Base-by-base conservation (phyloP, 2,797 vertebrate species). In the Sphaeramia orbicularis region DNA sequence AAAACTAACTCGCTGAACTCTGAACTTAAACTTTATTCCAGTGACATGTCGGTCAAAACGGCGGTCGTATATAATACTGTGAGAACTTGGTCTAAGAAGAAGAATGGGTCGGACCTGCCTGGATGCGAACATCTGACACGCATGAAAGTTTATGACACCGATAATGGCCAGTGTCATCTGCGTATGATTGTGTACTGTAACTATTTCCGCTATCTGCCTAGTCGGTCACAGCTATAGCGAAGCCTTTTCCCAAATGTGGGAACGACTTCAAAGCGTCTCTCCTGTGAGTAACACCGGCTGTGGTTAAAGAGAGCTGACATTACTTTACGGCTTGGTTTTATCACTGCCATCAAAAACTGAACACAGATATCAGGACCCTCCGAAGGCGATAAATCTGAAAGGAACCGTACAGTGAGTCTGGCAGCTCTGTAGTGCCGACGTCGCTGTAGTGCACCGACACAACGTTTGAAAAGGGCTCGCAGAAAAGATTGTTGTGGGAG, bases 311-410 rank as follows among this genome's bases (percentile, higher is more conserved):
- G 79, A 79, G 84, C 83, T 85, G 84, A 86, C 84, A 70, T 83
- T 77, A 83, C 81, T 91, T 92, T 89, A 91, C 75, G 73, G 81
- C 62, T 78, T 80, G 71, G 71, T 87, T 91, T 92, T 91, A 92
- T 89, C 83, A 65, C 75, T 63, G 37, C 80, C 86, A 86, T 92
- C 89, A 91, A 85, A 91, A 71, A 65, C 40, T 84, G 79, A 89
- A 78, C 70, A 50, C 43, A 65, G 59, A 75, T 86, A 91, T 87
- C 80, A 71, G 60, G 74, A 81, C 45, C 78, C 51, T 81, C 70
- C 78, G 63, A 75, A 75, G 71, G 74, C 48, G 37, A 84, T 89
- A 86, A 90, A 90, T 92, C 86, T 80, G 32, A 60, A 57, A 54
- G 72, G 47, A 59, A 58, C 48, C 43, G 64, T 40, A 52, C 56